Base-by-base conservation (phyloP, 2,113 vertebrate genomes). In the Charadrius vociferus region DNA sequence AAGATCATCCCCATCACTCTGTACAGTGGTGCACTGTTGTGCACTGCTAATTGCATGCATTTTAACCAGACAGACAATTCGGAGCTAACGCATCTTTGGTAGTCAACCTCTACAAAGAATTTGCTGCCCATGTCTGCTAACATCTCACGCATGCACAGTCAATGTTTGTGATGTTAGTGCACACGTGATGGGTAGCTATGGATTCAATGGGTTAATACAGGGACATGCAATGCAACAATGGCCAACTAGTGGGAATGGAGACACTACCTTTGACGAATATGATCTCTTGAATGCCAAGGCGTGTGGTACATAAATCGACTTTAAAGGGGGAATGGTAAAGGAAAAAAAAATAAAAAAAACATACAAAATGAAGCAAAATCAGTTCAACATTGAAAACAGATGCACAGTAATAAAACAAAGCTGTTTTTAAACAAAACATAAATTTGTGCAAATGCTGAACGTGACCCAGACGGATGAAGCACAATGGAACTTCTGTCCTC, bases 221-320 rank as follows among this genome's bases (percentile, higher is more conserved):
- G 96, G 93, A 95, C 95, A 97, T 63, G 97, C 99, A 99, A 94
- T 99, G 98, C 98, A 98, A 97, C 88, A 53, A 68, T 82, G 96
- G 87, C 91, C 95, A 96, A 71, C 98, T 92, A 96, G 93, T 81
- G 96, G 97, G 93, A 98, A 98, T 88, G 97, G 93, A 95, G 96
- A 99, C 98, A 98, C 99, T 99, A 99, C 99, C 99, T 99, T 99
- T 97, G 99, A 98, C 98, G 99, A 98, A 74, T 98, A 99, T 93
- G 99, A 99, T 98, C 99, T 99, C 99, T 99, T 99, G 99, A 99
- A 99, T 97, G 99, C 99, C 99, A 99, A 98, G 98, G 99, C 99
- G 94, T 99, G 99, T 98, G 99, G 99, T 95, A 99, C 99, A 99
- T 99, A 99, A 98, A 99, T 98, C 98, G 98, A 99, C 99, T 99